phyloP scores from a whole-genome alignment of 2,888 invertebrate species.

The Andricus quercusramuli region DNA sequence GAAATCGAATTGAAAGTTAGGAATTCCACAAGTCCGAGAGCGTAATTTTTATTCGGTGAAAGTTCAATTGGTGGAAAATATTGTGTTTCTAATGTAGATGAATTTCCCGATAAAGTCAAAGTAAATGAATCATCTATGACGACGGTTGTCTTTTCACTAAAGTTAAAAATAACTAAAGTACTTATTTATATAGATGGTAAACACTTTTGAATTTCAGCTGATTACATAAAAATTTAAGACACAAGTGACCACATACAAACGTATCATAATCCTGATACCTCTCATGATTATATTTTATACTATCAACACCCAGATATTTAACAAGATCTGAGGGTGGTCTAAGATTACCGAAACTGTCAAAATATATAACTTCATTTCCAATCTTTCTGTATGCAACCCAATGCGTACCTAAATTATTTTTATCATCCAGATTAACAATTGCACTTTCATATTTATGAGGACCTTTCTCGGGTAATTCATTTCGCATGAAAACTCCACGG shows the following conservation, averaged over 20 bases:
- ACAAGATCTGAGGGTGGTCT: conserved; percentile 45
- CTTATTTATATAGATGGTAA: too few relatives aligned
- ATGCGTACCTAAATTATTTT: conserved; percentile 49
- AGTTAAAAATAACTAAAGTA: too few relatives aligned
- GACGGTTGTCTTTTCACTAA: too few relatives aligned
- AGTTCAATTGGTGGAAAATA: too few relatives aligned
- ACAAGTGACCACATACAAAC: conserved; percentile 42
- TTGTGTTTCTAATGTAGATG: too few relatives aligned
- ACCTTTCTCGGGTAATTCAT: conserved; percentile 46
- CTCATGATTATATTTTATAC: conserved; percentile 51
- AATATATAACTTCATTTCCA: conserved; percentile 44
- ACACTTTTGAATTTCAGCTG: too few relatives aligned
- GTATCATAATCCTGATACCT: conserved; percentile 44
- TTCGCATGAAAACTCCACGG: conserved; percentile 46
- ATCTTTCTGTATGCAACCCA: conserved; percentile 54
- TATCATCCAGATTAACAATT: conserved; percentile 53
- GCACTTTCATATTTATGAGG: conserved; percentile 47
- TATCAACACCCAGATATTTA: conserved; percentile 47
- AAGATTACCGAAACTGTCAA: conserved; percentile 54
- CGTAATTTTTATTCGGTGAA: too few relatives aligned
- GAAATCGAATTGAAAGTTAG: too few relatives aligned
- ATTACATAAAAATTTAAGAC: conserved; percentile 41
- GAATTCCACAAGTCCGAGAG: too few relatives aligned
- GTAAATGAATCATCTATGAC: too few relatives aligned
- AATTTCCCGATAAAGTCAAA: too few relatives aligned